phyloP scores from a whole-genome alignment of 2,113 vertebrate genomes.

The Pygoscelis antarcticus region DNA sequence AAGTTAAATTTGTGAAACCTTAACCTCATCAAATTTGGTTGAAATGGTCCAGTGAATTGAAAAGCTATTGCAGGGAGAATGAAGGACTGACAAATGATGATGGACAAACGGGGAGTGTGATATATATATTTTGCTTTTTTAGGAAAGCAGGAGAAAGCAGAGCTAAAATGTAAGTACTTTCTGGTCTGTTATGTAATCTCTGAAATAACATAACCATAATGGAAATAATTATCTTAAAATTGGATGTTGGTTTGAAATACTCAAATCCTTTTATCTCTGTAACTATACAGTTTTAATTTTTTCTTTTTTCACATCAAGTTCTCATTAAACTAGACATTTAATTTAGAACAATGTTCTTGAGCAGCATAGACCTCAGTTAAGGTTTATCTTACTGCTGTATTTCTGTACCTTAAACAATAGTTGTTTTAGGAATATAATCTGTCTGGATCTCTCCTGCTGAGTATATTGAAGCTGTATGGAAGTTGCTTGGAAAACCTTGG shows the following conservation, averaged over 20 bases:
- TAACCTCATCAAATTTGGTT: constrained; percentile 25
- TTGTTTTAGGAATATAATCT: not conserved
- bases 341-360: not conserved
- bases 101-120: not conserved
- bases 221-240: not conserved
- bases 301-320: not conserved
- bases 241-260: not conserved
- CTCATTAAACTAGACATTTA: not conserved
- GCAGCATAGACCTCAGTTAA: not conserved
- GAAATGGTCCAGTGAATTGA: not conserved
- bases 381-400: not conserved
- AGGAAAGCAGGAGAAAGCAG: not conserved
- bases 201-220: not conserved
- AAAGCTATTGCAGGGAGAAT: not conserved
- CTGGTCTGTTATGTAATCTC: fast-evolving
- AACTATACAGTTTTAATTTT: not conserved
- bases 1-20: not conserved
- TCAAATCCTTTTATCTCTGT: not conserved
- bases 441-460: not conserved
- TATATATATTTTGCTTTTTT: not conserved
- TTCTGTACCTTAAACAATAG: not conserved
- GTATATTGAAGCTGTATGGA: not conserved
- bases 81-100: not conserved
- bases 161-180: not conserved
- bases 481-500: not conserved